Evolutionary conservation across 2,797 vertebrate species (phyloP), one percentile per base, ranked within the genome.

Genomic region (Columba guinea): DNA sequence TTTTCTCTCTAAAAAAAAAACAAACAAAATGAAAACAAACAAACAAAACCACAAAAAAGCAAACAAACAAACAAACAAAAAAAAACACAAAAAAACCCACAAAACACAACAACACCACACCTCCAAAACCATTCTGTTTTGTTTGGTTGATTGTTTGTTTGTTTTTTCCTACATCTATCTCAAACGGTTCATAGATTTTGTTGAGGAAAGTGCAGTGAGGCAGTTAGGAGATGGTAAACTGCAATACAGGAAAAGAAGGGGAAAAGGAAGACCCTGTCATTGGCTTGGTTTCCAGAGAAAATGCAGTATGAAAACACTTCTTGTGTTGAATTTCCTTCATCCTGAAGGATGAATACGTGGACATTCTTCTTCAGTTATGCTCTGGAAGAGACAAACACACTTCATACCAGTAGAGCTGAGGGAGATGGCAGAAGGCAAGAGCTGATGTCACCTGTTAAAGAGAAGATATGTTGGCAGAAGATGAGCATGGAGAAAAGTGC

Each of bases 61-160:
- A n/a, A 37, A 37, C 37, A 37, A 37, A 37, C 37, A 37, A 37
- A 37, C 37, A 37, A 37, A 37, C 13, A 39, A 11, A 39, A 39
- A 5, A 13, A 39, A 13, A 39, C 37, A 37, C 37, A 37, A 5
- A 37, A 37, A 37, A 37, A 37, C 5, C 37, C 37, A 37, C 37
- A 37, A 37, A 37, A 39, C 39, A 39, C 14, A 13, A 39, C 13
- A 39, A 39, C 39, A 39, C 39, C 39, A 23, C 22, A 7, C 12
- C 12, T 65, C 12, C 6, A 41, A 32, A 48, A 76, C 9, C 3
- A 3, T 46, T 26, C 18, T 1, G 3, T 1, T 73, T 18, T 18
- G 44, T 46, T 44, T 37, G n/a, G n/a, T n/a, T n/a, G n/a, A n/a
- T n/a, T n/a, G 37, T 10, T 37, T 37, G 37, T 10, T 37, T 37